Base-by-base conservation (phyloP, 2,797 vertebrate genomes). In the Cossypha dichroa region DNA sequence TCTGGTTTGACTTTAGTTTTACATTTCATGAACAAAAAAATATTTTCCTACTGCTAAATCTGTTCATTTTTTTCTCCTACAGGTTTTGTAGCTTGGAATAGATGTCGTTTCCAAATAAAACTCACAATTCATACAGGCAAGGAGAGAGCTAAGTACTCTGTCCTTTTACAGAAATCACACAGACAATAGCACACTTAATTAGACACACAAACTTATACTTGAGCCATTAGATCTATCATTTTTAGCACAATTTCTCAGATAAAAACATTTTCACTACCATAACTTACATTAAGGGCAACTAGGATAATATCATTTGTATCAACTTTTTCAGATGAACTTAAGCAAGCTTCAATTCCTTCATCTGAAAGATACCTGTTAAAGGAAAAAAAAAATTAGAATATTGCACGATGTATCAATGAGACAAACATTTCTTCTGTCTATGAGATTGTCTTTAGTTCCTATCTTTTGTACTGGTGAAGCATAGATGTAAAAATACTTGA, bases 261-360 rank as follows among this genome's bases (percentile, higher is more conserved):
- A 36, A 45, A 76, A 93, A 73, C 64, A 11, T 90, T 90, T 90
- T 94, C 88, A 90, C 75, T 93, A 92, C 94, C 43, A 69, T 74
- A 95, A 99, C 99, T 98, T 99, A 99, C 99, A 97, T 99, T 98
- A 97, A 99, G 98, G 91, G 99, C 99, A 97, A 99, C 98, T 62
- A 98, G 97, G 93, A 99, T 98, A 93, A 99, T 97, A 88, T 99
- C 98, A 97, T 96, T 98, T 79, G 98, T 94, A 93, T 98, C 98
- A 80, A 98, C 85, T 97, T 99, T 99, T 89, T 99, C 99, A 81
- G 98, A 95, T 55, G 98, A 98, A 97, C 97, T 98, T 98, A 97
- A 98, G 90, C 99, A 99, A 79, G 99, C 98, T 94, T 99, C 98
- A 95, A 99, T 98, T 95, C 99, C 99, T 98, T 99, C 99, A 96